Evolutionary conservation across 1,140 invertebrate genomes (phyloP), one percentile per base, ranked within the genome.

Genomic region (Drosophila dunni): DNA sequence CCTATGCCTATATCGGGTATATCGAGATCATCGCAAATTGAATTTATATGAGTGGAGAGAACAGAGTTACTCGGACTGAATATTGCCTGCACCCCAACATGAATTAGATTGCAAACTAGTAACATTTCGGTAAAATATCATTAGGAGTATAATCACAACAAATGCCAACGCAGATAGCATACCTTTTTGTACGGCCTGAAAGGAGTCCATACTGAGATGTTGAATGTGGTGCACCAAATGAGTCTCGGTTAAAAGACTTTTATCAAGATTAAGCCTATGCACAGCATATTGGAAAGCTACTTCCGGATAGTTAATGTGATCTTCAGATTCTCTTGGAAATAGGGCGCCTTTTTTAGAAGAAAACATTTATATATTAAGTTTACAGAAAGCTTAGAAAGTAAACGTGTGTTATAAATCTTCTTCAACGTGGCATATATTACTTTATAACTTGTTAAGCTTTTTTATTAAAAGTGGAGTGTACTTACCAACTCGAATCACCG

Each of bases 201-300:
- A 98, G 13, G 96, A 97, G 92, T 98, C 97, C 1, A 91, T 81
- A n/a, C 95, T 95, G 50, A 97, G 96, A 92, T 98, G 97, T 93
- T 97, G 96, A 73, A 98, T 97, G 83, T 98, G 96, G 84, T 97
- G 98, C 1, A 97, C 95, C 13, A 98, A 92, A 0, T 96, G 97
- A 2, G 95, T 97, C 76, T 97, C 97, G 3, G 97, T 95, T 46
- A 98, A 92, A 7, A 98, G 91, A 75, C 94, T 95, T 58, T 95
- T 94, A 79, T 98, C 97, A 85, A 96, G 96, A 93, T 98, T 98
- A 72, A 98, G 96, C 69, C 95, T 95, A 92, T 97, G 97, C 0
- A 98, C 96, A 7, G 97, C 97, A 92, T 98, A 98, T 86, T 98
- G 97, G 93, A 98, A 98, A 1, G 97, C 97, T 67, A 98, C 91